These are phyloP conservation scores for Scalopus aquaticus DNA, from an alignment of 2,113 vertebrate genomes.

Conservation along the genomic window DNA sequence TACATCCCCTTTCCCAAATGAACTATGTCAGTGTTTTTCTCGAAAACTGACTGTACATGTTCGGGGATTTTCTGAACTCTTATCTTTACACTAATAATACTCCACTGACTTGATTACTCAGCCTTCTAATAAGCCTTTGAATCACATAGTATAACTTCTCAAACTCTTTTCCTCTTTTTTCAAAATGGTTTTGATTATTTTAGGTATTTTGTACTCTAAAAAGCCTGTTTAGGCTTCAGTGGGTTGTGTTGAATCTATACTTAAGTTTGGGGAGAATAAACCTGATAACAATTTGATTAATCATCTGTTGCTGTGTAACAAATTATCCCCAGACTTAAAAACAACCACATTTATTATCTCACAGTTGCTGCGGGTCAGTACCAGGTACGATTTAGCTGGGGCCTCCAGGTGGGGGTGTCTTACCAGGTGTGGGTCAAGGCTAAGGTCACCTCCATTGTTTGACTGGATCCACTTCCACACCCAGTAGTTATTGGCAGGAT, in stretches of 20 bases:
- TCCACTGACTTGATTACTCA: background rate
- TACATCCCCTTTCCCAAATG: background rate
- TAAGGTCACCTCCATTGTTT: background rate
- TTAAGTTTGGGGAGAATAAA: background rate
- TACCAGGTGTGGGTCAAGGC: background rate
- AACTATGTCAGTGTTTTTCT: background rate
- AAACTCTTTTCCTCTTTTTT: background rate
- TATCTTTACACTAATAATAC: background rate
- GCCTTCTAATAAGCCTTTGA: background rate
- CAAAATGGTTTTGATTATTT: background rate
- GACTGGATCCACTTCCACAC: background rate
- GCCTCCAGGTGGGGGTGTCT: background rate
- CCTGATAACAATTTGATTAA: background rate
- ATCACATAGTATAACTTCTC: background rate
- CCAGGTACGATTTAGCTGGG: background rate
- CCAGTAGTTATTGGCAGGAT: background rate
- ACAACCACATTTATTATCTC: background rate
- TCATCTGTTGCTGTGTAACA: background rate
- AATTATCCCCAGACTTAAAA: background rate
- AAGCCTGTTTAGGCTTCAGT: background rate
- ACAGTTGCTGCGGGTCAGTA: background rate
- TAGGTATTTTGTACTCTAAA: background rate
- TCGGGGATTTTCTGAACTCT: background rate
- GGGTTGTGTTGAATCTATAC: background rate
- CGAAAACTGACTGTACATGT: background rate